Evolutionary conservation across 2,888 invertebrate species (phyloP), one percentile per base, ranked within the genome.

Genomic region (Argynnis bischoffii): DNA sequence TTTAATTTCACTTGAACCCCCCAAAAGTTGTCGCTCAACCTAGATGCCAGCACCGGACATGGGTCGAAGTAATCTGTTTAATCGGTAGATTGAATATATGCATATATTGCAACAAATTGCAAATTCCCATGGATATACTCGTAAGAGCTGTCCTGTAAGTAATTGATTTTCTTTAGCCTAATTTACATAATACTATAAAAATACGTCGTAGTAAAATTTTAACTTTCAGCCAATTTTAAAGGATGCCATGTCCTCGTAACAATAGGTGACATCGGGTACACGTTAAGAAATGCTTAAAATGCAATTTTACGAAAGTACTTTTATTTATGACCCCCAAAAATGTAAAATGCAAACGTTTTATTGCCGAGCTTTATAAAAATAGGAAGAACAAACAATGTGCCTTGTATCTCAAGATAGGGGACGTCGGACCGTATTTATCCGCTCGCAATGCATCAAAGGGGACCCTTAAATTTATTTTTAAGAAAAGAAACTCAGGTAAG

Each of bases 331-430:
- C 82, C 88, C 86, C 84, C 86, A 86, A 87, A 90, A 90, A 91
- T 91, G 89, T 89, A 88, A 91, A 91, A 90, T 89, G 87, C 88
- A 88, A 90, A 90, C 88, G 86, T 92, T 92, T 91, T 92, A 92
- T 90, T 91, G 89, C 88, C 78, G 78, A 84, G 87, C 87, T 88
- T 86, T 89, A 84, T 86, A 89, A 89, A 89, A 91, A 90, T 90
- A 85, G 80, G 84, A 85, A 88, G 88, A 89, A 90, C 91, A 92
- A 92, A 92, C 89, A 91, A 89, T 87, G 83, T 84, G 81, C 82
- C 83, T 83, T 86, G 81, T 86, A 85, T 87, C 83, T 84, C 82
- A 80, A 84, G 86, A 86, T 80, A 81, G 86, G 88, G 89, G 88
- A 88, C 77, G 86, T 85, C 86, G 78, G 78, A 77, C 76, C 83